Conservation (phyloP, 2,888 invertebrate genomes). For the Chromoteleia sp. region DNA sequence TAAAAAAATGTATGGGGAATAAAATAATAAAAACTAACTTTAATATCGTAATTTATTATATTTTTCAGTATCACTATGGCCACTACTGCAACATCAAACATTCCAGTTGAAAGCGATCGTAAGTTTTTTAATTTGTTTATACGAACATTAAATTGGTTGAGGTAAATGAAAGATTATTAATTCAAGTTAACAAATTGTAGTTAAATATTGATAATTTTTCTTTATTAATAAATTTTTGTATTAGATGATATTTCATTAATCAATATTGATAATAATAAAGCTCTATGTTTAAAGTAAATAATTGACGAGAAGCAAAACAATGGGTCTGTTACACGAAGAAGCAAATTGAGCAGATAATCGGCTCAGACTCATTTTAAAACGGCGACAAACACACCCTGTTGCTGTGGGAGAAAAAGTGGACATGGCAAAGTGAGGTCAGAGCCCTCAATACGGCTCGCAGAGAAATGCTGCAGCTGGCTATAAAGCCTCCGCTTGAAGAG, state of each 20-base stretch:
- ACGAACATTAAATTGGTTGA: background rate
- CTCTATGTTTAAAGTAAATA: slow-evolving; percentile 5
- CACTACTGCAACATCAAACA: slow-evolving; percentile 27
- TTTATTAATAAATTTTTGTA: background rate
- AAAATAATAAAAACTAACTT: no score
- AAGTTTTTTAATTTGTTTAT: slow-evolving; percentile 11
- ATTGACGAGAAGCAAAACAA: slow-evolving; percentile 39
- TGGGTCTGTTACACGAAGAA: slow-evolving; percentile 45
- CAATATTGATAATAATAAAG: slow-evolving; percentile 2
- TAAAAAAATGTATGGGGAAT: slow-evolving; percentile 5
- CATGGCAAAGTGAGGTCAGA: slow-evolving; percentile 60
- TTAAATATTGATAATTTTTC: background rate
- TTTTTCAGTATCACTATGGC: slow-evolving; percentile 30
- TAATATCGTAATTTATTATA: background rate
- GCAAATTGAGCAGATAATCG: slow-evolving; percentile 66
- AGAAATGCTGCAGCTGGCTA: slow-evolving; percentile 40
- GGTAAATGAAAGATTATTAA: background rate
- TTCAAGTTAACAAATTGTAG: no score
- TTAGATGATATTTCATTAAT: background rate
- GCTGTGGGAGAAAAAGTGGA: slow-evolving; percentile 50
- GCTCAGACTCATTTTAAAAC: slow-evolving; percentile 56
- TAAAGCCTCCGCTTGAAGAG: slow-evolving; percentile 20
- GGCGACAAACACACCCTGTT: slow-evolving; percentile 62
- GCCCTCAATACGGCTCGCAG: slow-evolving; percentile 51
- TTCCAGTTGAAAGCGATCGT: slow-evolving; percentile 21